Evolutionary conservation across 2,888 invertebrate species (phyloP).

Genomic region (Drosophila anomalata): DNA sequence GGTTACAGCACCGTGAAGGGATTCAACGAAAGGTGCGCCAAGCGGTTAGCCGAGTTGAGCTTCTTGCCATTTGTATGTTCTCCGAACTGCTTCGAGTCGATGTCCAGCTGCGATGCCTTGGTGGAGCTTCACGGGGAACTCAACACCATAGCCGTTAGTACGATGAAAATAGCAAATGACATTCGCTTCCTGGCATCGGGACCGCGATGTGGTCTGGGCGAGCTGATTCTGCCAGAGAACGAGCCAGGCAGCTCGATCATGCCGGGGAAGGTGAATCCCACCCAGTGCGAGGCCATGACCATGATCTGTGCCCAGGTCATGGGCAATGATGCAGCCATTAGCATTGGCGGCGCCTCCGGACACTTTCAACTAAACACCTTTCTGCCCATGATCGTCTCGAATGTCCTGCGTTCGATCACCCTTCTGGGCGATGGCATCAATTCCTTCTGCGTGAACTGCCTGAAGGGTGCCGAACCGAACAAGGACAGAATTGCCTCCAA

Average conservation of each 20-base stretch:
- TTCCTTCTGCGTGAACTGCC: slow-evolving; percentile 94
- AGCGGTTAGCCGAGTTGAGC: slow-evolving; percentile 90
- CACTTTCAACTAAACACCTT: slow-evolving; percentile 99
- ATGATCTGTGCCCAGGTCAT: slow-evolving; percentile 98
- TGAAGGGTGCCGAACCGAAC: slow-evolving; percentile 91
- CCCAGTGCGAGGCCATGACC: slow-evolving; percentile 98
- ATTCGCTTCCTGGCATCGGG: slow-evolving; percentile 95
- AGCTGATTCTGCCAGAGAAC: slow-evolving; percentile 96
- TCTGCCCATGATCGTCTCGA: slow-evolving; percentile 97
- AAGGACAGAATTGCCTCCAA: slow-evolving; percentile 89
- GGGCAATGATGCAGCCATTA: slow-evolving; percentile 97
- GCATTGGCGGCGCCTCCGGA: slow-evolving; percentile 96
- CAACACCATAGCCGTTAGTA: slow-evolving; percentile 93
- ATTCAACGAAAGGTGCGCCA: slow-evolving; percentile 95
- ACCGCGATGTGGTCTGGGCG: slow-evolving; percentile 97
- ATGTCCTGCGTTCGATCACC: slow-evolving; percentile 93
- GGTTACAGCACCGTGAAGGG: slow-evolving; percentile 95
- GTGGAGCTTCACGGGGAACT: slow-evolving; percentile 97
- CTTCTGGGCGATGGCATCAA: slow-evolving; percentile 91
- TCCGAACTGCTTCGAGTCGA: slow-evolving; percentile 98
- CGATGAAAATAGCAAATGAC: slow-evolving; percentile 99
- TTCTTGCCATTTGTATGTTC: slow-evolving; percentile 95
- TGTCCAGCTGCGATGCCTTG: slow-evolving; percentile 97
- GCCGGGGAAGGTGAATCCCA: slow-evolving; percentile 99
- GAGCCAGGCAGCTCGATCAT: slow-evolving; percentile 99